Conservation (phyloP, 2,113 vertebrate species). For the Ploceus nigricollis region DNA sequence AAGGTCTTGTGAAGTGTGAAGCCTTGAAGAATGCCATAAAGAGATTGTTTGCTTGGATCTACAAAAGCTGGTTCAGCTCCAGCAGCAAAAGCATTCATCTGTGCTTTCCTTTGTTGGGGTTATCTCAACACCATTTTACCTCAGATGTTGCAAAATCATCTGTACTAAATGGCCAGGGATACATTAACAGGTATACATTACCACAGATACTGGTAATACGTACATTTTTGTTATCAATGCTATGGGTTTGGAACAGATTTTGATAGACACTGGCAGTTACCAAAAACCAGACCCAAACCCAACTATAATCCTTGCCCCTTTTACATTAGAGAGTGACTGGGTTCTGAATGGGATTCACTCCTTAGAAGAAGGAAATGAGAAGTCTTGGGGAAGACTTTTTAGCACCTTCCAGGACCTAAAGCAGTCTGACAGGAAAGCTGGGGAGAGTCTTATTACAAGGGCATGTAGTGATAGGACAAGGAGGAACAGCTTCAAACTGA, state of each 20-base stretch:
- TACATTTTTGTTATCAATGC: background rate
- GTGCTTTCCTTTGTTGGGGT: background rate
- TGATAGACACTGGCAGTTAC: background rate
- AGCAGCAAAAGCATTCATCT: background rate
- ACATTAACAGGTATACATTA: background rate
- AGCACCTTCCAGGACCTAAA: background rate
- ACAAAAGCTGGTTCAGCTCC: background rate
- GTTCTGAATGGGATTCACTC: background rate
- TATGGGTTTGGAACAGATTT: background rate
- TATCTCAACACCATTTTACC: background rate
- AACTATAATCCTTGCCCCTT: background rate
- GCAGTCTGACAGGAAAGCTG: background rate
- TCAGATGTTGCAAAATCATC: background rate
- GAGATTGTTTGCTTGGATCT: background rate
- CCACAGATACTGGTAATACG: background rate
- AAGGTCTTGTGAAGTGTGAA: background rate
- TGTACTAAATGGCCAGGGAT: background rate
- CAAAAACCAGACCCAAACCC: background rate
- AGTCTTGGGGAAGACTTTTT: fast-evolving
- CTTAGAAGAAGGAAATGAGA: background rate
- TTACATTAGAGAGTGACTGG: background rate
- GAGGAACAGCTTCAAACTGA: background rate
- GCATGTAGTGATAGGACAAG: background rate
- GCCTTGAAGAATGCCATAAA: background rate
- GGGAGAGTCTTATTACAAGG: background rate